phyloP scores from a whole-genome alignment of 1,140 invertebrate genomes.

The Eufriesea mexicana region DNA sequence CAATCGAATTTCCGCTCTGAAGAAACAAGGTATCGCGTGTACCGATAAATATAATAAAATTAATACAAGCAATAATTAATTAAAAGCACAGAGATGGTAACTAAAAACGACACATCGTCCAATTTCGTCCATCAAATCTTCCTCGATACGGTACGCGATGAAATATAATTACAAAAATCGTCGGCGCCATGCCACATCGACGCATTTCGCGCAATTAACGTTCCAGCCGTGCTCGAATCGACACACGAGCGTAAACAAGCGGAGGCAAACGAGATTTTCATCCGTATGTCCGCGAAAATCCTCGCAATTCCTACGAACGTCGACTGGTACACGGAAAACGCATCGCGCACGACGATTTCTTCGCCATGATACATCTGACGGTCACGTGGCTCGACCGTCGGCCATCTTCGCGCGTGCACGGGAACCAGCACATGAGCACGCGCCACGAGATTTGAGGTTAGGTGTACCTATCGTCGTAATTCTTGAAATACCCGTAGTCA shows the following conservation, averaged over 20 bases:
- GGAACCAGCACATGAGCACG: not conserved
- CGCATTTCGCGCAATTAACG: conserved; percentile 7
- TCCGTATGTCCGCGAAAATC: not conserved
- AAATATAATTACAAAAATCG: not conserved
- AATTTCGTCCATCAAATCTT: not conserved
- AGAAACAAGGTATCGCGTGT: not conserved
- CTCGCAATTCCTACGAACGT: not conserved
- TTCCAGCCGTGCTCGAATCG: not conserved
- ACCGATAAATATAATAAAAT: not conserved
- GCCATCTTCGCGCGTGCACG: not conserved
- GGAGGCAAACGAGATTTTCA: not conserved
- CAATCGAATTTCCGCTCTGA: not conserved
- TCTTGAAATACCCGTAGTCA: too few species aligned
- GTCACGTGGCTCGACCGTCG: not conserved
- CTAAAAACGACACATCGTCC: not conserved
- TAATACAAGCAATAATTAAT: not conserved
- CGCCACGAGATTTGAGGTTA: too few species aligned
- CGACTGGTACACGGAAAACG: not conserved
- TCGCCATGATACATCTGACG: not conserved
- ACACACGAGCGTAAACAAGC: not conserved
- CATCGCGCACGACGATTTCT: not conserved
- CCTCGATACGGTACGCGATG: not conserved
- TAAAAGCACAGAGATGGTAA: not conserved
- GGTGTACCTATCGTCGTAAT: too few species aligned
- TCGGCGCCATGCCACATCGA: not conserved